Conservation (phyloP, 1,140 invertebrate genomes). For the Grapholita molesta region DNA sequence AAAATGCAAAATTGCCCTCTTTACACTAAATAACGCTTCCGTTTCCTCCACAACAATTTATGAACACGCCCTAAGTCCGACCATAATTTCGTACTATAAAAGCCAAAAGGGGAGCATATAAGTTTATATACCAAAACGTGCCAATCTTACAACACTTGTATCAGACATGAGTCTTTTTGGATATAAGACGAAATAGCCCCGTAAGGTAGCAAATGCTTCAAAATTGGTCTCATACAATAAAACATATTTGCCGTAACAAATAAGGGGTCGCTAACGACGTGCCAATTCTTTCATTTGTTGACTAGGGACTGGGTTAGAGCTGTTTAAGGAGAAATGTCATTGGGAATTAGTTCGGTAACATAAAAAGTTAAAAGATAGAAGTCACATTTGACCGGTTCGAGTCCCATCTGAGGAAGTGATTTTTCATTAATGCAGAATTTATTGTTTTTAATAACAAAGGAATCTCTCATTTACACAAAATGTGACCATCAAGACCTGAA, state of each 20-base stretch:
- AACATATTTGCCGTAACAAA: conserved; percentile 45
- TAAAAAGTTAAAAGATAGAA: background rate
- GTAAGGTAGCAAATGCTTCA: conserved; percentile 32
- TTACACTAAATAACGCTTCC: conserved; percentile 6
- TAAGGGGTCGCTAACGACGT: conserved; percentile 35
- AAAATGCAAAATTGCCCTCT: conserved; percentile 1
- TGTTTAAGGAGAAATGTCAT: background rate
- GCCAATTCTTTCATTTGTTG: conserved; percentile 29
- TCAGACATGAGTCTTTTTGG: background rate
- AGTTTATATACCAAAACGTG: background rate
- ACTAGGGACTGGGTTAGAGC: background rate
- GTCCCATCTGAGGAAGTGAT: too few species aligned
- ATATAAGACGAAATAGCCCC: background rate
- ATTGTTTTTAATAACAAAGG: too few species aligned
- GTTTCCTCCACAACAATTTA: background rate
- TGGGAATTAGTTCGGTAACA: background rate
- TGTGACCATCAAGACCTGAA: too few species aligned
- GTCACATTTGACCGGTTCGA: too few species aligned
- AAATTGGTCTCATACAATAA: conserved; percentile 39
- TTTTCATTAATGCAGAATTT: too few species aligned
- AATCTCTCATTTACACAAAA: too few species aligned
- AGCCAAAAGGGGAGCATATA: conserved; percentile 8
- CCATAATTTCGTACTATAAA: conserved; percentile 14
- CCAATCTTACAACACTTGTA: background rate
- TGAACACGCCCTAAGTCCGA: conserved; percentile 6